Conservation (phyloP, 1,140 invertebrate genomes). For the Drosophila lowei region DNA sequence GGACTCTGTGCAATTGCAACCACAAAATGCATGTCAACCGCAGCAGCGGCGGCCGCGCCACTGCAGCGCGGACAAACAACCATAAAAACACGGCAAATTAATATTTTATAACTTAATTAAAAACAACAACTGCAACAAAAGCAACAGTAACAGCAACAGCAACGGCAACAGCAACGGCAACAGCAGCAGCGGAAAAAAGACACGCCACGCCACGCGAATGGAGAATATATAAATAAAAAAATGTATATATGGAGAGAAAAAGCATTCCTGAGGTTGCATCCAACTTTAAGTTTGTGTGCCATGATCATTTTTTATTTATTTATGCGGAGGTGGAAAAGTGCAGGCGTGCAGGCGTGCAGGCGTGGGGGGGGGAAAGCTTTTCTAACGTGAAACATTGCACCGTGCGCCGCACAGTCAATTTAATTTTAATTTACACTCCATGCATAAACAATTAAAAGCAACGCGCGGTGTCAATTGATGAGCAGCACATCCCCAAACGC, state of each 20-base stretch:
- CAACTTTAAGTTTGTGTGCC: slow-evolving; percentile 56
- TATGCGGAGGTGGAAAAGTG: slow-evolving; percentile 47
- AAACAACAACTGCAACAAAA: slow-evolving; percentile 50
- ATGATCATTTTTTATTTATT: slow-evolving; percentile 65
- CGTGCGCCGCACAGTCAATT: slow-evolving; percentile 61
- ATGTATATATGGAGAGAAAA: slow-evolving; percentile 45
- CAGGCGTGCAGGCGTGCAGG: too few relatives aligned
- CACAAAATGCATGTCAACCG: slow-evolving; percentile 72
- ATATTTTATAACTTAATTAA: slow-evolving; percentile 78
- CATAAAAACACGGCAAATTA: slow-evolving; percentile 63
- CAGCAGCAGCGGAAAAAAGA: slow-evolving; percentile 27
- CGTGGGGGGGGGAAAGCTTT: slow-evolving; percentile 25
- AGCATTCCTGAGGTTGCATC: slow-evolving; percentile 51
- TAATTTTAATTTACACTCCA: slow-evolving; percentile 76
- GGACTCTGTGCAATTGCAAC: slow-evolving; percentile 34
- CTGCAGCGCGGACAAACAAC: slow-evolving; percentile 25
- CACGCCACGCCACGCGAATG: slow-evolving; percentile 16
- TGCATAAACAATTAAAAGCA: slow-evolving; percentile 75
- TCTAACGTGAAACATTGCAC: slow-evolving; percentile 55
- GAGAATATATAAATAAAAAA: slow-evolving; percentile 50
- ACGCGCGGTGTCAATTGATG: slow-evolving; percentile 60
- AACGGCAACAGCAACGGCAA: slow-evolving; percentile 57
- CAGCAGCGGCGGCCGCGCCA: slow-evolving; percentile 18
- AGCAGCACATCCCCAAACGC: slow-evolving; percentile 27
- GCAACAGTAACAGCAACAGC: background rate